Evolutionary conservation across 2,797 vertebrate species (phyloP).

Genomic region (Ara ararauna): DNA sequence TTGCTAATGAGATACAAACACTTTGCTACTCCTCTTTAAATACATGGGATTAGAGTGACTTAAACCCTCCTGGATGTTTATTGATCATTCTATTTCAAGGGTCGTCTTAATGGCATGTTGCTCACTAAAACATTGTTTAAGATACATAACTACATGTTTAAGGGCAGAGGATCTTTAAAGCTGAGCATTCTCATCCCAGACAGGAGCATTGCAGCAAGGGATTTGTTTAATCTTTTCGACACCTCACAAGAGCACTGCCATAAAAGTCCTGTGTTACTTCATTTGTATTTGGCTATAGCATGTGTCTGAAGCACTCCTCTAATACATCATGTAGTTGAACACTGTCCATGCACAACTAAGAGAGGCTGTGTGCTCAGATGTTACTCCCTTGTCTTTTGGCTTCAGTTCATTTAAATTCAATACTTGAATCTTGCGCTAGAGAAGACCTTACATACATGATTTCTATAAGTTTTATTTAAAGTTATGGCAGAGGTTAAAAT

Average conservation of each 20-base stretch:
- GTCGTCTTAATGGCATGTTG: neutral
- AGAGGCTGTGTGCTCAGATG: neutral
- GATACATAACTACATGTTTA: neutral
- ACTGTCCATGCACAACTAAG: neutral
- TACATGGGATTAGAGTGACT: constrained; percentile 38
- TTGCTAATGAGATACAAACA: constrained; percentile 46
- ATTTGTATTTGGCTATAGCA: constrained; percentile 22
- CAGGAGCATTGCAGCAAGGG: rapidly evolving
- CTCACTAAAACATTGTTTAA: neutral
- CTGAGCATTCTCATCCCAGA: neutral
- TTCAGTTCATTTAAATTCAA: neutral
- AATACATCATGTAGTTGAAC: neutral
- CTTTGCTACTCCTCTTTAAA: constrained; percentile 45
- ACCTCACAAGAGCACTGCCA: neutral
- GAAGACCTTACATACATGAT: neutral
- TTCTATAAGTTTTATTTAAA: neutral
- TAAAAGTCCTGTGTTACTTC: neutral
- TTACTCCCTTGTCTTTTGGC: neutral
- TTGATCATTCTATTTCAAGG: neutral
- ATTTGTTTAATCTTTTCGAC: constrained; percentile 28
- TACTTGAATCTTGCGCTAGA: neutral
- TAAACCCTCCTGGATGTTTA: constrained; percentile 42
- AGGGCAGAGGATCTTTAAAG: neutral
- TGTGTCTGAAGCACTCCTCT: neutral
- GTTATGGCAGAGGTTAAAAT: neutral